Percentiles rank a stretch among this genome's conserved stretches.
Conservation (phyloP, 2,797 vertebrate species). For the Tokudaia tokunoshimensis region DNA sequence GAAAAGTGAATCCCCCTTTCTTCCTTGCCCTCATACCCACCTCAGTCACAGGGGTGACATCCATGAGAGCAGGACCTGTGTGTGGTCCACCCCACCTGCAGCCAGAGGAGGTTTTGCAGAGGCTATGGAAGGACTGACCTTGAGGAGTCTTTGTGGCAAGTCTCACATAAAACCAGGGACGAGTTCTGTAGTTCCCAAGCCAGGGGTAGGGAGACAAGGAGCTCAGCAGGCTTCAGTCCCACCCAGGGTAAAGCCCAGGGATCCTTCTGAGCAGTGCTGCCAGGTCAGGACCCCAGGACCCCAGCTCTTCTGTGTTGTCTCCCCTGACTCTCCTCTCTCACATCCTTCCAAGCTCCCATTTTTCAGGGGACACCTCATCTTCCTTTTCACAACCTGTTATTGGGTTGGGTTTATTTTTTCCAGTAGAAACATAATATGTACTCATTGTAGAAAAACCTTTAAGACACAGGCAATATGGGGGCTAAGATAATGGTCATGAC, state of each 20-base stretch:
- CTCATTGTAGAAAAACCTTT: slow-evolving; percentile 6
- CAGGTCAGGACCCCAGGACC: background rate
- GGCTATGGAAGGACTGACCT: background rate
- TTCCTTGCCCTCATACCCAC: background rate
- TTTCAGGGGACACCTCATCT: background rate
- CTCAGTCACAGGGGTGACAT: background rate
- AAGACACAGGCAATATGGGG: slow-evolving; percentile 12
- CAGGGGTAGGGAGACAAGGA: background rate
- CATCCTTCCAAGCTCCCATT: background rate
- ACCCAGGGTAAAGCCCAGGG: background rate
- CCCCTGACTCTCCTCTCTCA: background rate
- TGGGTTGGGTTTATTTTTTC: slow-evolving; percentile 27
- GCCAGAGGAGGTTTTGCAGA: background rate
- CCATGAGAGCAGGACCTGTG: background rate
- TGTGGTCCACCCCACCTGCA: background rate
- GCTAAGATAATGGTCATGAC: slow-evolving; percentile 16
- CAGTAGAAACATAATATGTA: background rate
- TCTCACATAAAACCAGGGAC: background rate
- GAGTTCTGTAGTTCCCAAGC: background rate
- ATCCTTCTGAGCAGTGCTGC: background rate
- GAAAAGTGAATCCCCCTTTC: background rate
- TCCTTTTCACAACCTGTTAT: background rate
- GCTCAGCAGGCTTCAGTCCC: too few species aligned
- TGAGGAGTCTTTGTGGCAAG: background rate
- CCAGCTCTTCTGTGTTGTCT: background rate